Percentiles rank a stretch among this genome's conserved stretches.
phyloP scores from a whole-genome alignment of 1,140 invertebrate genomes.

The Drosophila subpulchrella region DNA sequence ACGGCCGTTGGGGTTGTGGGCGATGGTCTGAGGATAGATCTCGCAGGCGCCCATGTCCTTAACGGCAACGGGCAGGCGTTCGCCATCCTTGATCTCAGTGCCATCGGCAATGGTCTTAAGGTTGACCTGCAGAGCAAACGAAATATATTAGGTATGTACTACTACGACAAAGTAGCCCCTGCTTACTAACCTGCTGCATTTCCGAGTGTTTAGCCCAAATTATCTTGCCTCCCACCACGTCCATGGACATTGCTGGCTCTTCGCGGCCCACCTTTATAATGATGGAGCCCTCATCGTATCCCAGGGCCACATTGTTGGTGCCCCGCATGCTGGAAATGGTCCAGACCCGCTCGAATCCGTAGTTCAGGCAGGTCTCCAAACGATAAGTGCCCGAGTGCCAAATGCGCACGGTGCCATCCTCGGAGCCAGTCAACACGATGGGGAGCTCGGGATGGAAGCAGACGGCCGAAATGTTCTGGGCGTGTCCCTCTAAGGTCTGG shows the following conservation, averaged over 20 bases:
- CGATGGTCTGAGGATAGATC: conserved; percentile 99
- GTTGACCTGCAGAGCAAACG: conserved; percentile 87
- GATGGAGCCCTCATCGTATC: conserved; percentile 99
- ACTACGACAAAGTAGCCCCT: background rate
- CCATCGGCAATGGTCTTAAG: conserved; percentile 84
- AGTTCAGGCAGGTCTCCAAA: conserved; percentile 98
- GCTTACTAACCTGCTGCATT: conserved; percentile 93
- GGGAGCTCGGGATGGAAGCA: conserved; percentile 99
- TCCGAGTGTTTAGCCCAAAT: conserved; percentile 99
- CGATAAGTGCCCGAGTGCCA: conserved; percentile 99
- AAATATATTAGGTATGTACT: background rate
- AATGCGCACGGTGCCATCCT: conserved; percentile 97
- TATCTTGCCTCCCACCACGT: conserved; percentile 98
- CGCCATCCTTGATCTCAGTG: conserved; percentile 94
- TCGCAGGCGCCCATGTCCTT: conserved; percentile 99
- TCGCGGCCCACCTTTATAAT: conserved; percentile 99
- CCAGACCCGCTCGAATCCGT: conserved; percentile 99
- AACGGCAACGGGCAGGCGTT: conserved; percentile 95
- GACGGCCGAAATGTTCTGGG: conserved; percentile 96
- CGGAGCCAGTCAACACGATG: conserved; percentile 98
- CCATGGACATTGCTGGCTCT: conserved; percentile 99
- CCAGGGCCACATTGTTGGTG: conserved; percentile 98
- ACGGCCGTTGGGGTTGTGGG: conserved; percentile 99
- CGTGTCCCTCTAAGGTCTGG: conserved; percentile 98
- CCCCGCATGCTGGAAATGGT: conserved; percentile 97